Conservation (phyloP, 2,888 invertebrate genomes). For the Coremacera marginata region DNA sequence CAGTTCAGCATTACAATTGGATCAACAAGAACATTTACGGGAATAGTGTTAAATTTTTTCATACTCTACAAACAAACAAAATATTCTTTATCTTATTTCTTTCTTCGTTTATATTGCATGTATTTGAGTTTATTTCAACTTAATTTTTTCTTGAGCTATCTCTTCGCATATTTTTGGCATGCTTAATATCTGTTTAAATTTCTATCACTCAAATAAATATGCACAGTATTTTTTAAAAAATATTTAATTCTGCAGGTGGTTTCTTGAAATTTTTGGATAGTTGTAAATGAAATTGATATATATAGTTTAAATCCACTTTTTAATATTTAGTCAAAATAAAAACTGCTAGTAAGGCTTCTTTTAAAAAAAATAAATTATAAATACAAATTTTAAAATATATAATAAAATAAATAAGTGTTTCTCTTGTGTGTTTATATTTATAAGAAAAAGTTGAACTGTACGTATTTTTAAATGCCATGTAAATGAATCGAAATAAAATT, state of each 20-base stretch:
- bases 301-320: not conserved
- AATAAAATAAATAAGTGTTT: not conserved
- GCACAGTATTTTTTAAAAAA: conserved; percentile 34
- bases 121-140: not conserved
- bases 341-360: not conserved
- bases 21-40: too few relatives aligned
- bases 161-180: too few relatives aligned
- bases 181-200: not conserved
- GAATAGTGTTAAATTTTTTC: too few relatives aligned
- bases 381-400: not conserved
- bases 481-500: not conserved
- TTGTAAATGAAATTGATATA: not conserved
- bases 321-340: not conserved
- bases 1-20: too few relatives aligned
- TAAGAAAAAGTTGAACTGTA: not conserved
- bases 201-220: not conserved
- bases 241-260: conserved; percentile 62
- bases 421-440: not conserved
- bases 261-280: conserved; percentile 66
- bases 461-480: not conserved
- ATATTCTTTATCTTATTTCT: not conserved
- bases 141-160: not conserved
- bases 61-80: too few relatives aligned
- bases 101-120: not conserved
- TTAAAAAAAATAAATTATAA: not conserved